phyloP scores from a whole-genome alignment of 2,888 invertebrate genomes.

The Steinernema hermaphroditum region DNA sequence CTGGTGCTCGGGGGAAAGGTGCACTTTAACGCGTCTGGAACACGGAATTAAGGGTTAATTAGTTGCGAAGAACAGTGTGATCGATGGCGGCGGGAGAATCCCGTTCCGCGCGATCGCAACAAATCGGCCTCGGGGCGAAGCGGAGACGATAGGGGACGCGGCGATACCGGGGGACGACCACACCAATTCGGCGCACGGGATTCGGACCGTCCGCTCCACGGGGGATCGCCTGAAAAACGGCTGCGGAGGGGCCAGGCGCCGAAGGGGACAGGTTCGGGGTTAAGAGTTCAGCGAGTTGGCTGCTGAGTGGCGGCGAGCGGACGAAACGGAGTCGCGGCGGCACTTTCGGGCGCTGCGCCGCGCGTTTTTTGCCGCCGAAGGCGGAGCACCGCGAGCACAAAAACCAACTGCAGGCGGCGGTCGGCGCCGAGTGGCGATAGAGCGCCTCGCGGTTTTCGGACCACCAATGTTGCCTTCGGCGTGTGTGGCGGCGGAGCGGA shows the following conservation, averaged over 20 bases:
- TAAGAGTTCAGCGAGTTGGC: not conserved
- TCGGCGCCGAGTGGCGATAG: not conserved
- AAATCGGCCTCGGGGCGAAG: conserved; percentile 1
- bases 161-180: not conserved
- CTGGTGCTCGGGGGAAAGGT: not conserved
- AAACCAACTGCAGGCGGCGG: conserved; percentile 25
- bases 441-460: conserved; percentile 10
- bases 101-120: conserved; percentile 22
- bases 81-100: not conserved
- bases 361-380: conserved; percentile 22
- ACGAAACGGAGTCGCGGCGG: conserved; percentile 15
- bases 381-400: conserved; percentile 22
- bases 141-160: not conserved
- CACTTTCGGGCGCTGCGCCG: conserved; percentile 29
- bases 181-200: conserved; percentile 25
- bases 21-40: conserved; percentile 25
- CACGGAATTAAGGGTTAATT: conserved; percentile 20
- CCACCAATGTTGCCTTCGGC: conserved; percentile 30
- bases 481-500: conserved; percentile 8
- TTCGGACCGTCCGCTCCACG: not conserved
- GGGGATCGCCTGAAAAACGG: not conserved
- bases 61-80: not conserved
- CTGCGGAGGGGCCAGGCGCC: not conserved
- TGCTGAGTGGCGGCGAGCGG: not conserved
- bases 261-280: not conserved